These are phyloP conservation scores for Drosophila limbata DNA, from an alignment of 2,888 invertebrate species.

Conservation along the genomic window DNA sequence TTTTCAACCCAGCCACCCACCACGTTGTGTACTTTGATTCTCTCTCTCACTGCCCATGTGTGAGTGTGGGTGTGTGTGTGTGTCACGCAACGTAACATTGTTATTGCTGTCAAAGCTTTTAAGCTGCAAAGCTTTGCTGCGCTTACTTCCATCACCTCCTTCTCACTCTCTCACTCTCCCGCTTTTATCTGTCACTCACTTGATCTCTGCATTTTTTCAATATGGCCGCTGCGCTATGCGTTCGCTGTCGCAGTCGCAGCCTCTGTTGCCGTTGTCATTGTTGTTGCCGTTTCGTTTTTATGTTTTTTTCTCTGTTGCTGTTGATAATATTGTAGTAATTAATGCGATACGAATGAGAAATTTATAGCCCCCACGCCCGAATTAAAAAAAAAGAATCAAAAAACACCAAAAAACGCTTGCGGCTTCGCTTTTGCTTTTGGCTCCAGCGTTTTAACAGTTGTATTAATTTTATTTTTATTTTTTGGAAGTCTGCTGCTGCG, in stretches of 20 bases:
- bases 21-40: neutral
- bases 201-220: conserved; percentile 59
- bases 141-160: neutral
- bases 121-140: conserved; percentile 19
- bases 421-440: conserved; percentile 46
- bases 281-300: conserved; percentile 48
- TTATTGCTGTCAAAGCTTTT: conserved; percentile 40
- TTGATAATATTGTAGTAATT: conserved; percentile 82
- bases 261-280: conserved; percentile 28
- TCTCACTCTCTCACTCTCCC: neutral
- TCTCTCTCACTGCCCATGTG: conserved; percentile 1
- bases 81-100: conserved; percentile 21
- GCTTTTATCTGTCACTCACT: conserved; percentile 2
- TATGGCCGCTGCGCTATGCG: conserved; percentile 66
- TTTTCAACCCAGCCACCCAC: conserved; percentile 11
- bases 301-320: conserved; percentile 58
- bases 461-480: neutral
- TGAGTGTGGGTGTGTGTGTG: conserved; percentile 21
- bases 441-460: conserved; percentile 20
- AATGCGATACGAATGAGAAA: conserved; percentile 84
- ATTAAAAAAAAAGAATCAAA: conserved; percentile 28
- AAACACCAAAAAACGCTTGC: conserved; percentile 41
- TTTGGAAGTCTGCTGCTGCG: conserved; percentile 1
- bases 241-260: conserved; percentile 26
- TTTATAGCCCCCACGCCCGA: conserved; percentile 84